Percentiles rank a stretch among this genome's conserved stretches.
Conservation (phyloP, 2,888 invertebrate genomes). For the Harpalus rubripes region DNA sequence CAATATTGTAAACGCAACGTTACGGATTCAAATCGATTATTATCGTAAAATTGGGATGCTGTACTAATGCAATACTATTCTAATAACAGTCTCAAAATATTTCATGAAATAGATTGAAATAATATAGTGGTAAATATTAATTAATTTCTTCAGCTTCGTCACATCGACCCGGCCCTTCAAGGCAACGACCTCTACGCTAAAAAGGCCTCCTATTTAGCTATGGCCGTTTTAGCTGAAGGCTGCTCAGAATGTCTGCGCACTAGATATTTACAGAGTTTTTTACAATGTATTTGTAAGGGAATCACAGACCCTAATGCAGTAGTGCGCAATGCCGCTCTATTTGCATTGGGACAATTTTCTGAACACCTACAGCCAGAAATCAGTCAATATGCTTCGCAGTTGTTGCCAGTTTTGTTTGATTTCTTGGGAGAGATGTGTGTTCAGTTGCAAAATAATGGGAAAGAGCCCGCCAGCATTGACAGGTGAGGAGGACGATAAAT, state of each 20-base stretch:
- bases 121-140: too few species aligned
- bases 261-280: conserved; percentile 85
- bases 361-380: conserved; percentile 90
- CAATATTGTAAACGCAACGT: too few species aligned
- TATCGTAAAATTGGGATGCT: too few species aligned
- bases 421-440: conserved; percentile 82
- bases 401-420: conserved; percentile 86
- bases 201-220: conserved; percentile 85
- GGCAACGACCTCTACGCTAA: conserved; percentile 82
- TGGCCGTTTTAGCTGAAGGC: conserved; percentile 89
- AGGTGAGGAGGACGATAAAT: conserved; percentile 13
- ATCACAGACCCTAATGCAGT: conserved; percentile 82
- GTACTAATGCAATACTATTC: too few species aligned
- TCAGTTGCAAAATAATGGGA: conserved; percentile 80
- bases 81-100: too few species aligned
- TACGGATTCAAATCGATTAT: too few species aligned
- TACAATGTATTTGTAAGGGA: conserved; percentile 85
- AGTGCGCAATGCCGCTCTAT: conserved; percentile 87
- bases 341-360: conserved; percentile 89
- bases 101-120: too few species aligned
- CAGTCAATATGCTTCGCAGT: conserved; percentile 84
- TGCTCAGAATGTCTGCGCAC: conserved; percentile 86
- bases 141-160: conserved; percentile 76
- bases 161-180: conserved; percentile 83
- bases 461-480: conserved; percentile 83